Evolutionary conservation across 2,113 vertebrate species (phyloP), one percentile per base, ranked within the genome.

Genomic region (Paradoxurus hermaphroditus): DNA sequence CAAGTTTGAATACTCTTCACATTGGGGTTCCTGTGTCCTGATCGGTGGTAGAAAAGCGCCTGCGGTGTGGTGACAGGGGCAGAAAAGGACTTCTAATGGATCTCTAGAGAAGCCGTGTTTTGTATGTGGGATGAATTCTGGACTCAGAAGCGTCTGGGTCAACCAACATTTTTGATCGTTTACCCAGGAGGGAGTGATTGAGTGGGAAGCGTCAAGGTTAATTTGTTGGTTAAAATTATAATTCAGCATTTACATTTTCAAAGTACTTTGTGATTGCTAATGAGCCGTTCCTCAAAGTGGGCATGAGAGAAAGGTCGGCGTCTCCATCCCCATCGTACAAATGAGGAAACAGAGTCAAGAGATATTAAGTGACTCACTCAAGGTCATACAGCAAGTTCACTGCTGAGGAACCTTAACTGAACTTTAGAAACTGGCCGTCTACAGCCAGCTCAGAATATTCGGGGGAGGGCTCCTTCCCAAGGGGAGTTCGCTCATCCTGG

Each of bases 211-310:
- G 85, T 21, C 81, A 59, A 97, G 87, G 46, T 94, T 91, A 88
- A 96, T 93, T 91, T 97, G 85, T 97, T 94, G 73, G 87, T 91
- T 82, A 97, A 97, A 93, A 96, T 85, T 82, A 90, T 95, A 95
- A 93, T 94, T 81, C 62, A 46, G 56, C 79, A 94, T 95, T 97
- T 94, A 85, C 53, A 90, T 90, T 96, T 96, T 92, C 75, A 95
- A 62, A 87, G 56, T 90, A 51, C 56, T 95, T 97, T 86, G 46
- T 44, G 78, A 92, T 95, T 92, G 82, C 81, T 93, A 94, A 95
- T 94, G 96, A 97, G 63, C 29, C 85, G 10, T 65, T 91, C 19
- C 41, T 97, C 93, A 46, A 89, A 82, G 86, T 53, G 36, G 72
- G n/a, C 51, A 70, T 88, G 23, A 29, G 34, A 90, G 70, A 49